phyloP scores from a whole-genome alignment of 2,888 invertebrate species.

The Tiliacea aurago region DNA sequence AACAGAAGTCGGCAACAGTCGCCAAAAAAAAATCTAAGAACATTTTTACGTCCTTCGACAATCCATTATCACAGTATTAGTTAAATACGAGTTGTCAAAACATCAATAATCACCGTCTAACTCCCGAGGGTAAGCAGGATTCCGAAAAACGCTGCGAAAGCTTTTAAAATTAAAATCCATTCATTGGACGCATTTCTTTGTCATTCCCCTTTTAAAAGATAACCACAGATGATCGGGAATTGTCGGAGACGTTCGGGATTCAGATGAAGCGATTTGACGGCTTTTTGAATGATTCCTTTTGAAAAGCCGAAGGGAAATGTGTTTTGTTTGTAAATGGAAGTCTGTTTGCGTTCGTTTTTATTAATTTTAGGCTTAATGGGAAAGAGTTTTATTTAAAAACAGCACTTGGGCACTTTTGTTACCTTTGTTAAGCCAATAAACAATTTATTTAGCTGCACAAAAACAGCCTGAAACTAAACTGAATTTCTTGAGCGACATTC shows the following conservation, averaged over 20 bases:
- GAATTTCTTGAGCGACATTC: too few relatives aligned
- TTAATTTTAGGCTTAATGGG: conserved; percentile 5
- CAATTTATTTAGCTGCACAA: neutral
- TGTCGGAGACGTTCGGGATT: conserved; percentile 75
- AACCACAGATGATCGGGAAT: conserved; percentile 77
- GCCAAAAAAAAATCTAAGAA: conserved; percentile 4
- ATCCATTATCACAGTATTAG: conserved; percentile 76
- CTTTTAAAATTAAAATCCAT: conserved; percentile 89
- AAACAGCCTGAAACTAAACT: too few relatives aligned
- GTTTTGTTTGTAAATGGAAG: conserved; percentile 28
- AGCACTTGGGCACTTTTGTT: neutral
- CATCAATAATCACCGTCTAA: conserved; percentile 84
- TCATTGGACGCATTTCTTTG: conserved; percentile 86
- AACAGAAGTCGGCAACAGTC: neutral
- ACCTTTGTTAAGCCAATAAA: neutral
- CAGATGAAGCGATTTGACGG: conserved; percentile 59
- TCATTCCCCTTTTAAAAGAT: conserved; percentile 80
- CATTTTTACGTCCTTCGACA: conserved; percentile 24
- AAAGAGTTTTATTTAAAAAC: neutral
- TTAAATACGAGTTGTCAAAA: conserved; percentile 83
- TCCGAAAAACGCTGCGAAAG: conserved; percentile 85
- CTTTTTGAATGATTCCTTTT: conserved; percentile 56
- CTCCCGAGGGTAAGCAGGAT: conserved; percentile 81
- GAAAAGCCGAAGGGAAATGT: conserved; percentile 57
- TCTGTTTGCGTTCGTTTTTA: conserved; percentile 19